phyloP scores from a whole-genome alignment of 1,140 invertebrate genomes.

The Bombus confusus region DNA sequence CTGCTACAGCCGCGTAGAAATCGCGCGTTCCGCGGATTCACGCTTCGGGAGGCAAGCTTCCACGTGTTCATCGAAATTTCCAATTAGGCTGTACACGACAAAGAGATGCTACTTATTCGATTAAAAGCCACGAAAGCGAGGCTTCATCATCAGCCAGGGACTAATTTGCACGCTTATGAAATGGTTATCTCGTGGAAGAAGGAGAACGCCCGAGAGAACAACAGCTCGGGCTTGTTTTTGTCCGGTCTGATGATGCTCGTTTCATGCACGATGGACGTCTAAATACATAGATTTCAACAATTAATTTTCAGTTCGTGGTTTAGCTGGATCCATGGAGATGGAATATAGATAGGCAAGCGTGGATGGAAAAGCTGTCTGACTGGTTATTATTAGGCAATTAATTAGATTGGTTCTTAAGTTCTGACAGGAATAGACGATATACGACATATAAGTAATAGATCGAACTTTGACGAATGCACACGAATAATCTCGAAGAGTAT shows the following conservation, averaged over 20 bases:
- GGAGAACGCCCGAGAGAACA: constrained; percentile 1
- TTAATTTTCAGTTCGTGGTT: not conserved
- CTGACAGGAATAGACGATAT: not conserved
- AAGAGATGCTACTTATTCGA: constrained; percentile 53
- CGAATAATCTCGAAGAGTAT: too few relatives aligned
- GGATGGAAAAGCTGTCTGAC: not conserved
- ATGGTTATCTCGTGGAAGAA: constrained; percentile 5
- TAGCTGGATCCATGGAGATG: not conserved
- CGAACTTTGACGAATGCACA: not conserved
- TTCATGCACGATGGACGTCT: not conserved
- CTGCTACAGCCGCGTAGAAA: constrained; percentile 39
- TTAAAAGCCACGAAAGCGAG: constrained; percentile 58
- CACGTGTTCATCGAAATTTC: constrained; percentile 67
- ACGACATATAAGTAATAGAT: not conserved
- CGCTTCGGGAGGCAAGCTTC: constrained; percentile 52
- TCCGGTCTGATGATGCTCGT: not conserved
- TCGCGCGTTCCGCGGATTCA: constrained; percentile 59
- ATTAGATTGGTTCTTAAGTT: too few relatives aligned
- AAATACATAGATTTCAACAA: not conserved
- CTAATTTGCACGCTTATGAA: constrained; percentile 35
- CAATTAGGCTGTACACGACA: constrained; percentile 65
- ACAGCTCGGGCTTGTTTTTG: constrained; percentile 4
- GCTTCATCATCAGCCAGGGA: constrained; percentile 12
- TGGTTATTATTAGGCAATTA: not conserved
- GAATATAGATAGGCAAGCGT: not conserved